Percentiles rank a stretch among this genome's conserved stretches.
These are phyloP conservation scores for Drosophila incognita DNA, from an alignment of 2,888 invertebrate species.

Conservation along the genomic window DNA sequence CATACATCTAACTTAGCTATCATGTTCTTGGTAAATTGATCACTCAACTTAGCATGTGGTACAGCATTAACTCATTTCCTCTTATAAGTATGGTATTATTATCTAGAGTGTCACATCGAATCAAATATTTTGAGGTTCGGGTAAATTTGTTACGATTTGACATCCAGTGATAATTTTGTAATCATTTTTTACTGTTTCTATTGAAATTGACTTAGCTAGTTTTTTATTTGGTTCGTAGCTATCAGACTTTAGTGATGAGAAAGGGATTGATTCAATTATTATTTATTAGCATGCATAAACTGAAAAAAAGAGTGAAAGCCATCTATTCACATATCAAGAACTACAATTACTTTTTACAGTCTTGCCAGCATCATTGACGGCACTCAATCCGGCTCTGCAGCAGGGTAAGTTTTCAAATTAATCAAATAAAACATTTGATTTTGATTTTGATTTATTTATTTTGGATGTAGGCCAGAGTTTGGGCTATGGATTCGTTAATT, in stretches of 20 bases:
- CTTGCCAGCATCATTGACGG: slow-evolving; percentile 84
- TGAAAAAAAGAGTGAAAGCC: neutral
- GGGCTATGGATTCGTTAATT: slow-evolving; percentile 99
- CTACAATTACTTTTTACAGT: slow-evolving; percentile 65
- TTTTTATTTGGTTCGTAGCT: neutral
- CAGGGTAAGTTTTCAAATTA: slow-evolving; percentile 76
- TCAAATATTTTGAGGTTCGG: no score
- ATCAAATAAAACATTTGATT: neutral
- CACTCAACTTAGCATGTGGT: neutral
- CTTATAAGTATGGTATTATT: neutral
- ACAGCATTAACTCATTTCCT: neutral
- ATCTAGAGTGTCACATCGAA: neutral
- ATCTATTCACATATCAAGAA: slow-evolving; percentile 15
- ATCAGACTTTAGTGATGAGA: neutral
- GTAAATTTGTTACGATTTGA: no score
- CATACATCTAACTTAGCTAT: neutral
- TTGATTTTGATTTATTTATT: neutral
- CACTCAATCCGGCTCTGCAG: slow-evolving; percentile 84
- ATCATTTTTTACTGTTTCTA: neutral
- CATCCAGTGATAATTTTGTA: no score
- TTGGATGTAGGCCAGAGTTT: slow-evolving; percentile 93
- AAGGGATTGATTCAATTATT: slow-evolving; percentile 7
- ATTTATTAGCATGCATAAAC: slow-evolving; percentile 11
- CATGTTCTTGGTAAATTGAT: neutral
- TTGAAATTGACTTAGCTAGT: neutral